phyloP scores from a whole-genome alignment of 2,797 vertebrate genomes.

The Oryzias sinensis region DNA sequence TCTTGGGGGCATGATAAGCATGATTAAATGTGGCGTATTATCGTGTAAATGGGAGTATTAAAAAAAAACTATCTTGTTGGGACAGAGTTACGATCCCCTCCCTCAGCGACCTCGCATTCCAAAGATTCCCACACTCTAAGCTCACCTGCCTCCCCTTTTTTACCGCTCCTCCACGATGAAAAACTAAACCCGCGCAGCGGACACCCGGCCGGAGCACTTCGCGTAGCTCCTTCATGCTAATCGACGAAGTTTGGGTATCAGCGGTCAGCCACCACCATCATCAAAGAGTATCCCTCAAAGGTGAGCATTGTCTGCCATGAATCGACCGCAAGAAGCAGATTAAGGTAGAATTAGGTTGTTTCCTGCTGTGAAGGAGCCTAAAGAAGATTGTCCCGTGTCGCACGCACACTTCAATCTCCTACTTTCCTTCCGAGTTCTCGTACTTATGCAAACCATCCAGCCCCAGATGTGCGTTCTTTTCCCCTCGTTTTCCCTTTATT shows the following conservation, averaged over 20 bases:
- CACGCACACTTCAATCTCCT: conserved; percentile 2
- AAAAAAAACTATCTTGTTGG: conserved; percentile 47
- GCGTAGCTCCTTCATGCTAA: background rate
- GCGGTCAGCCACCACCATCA: conserved; percentile 9
- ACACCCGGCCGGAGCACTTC: background rate
- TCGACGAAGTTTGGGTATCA: conserved; percentile 49
- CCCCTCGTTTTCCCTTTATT: conserved; percentile 14
- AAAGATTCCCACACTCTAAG: conserved; percentile 78
- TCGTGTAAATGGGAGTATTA: conserved; percentile 26
- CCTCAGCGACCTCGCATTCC: conserved; percentile 78
- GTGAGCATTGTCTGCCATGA: conserved; percentile 45
- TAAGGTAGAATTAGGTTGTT: conserved; percentile 43
- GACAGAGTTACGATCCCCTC: conserved; percentile 53
- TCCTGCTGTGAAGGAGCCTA: conserved; percentile 20
- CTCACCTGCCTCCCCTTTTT: conserved; percentile 80
- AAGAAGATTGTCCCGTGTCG: conserved; percentile 23
- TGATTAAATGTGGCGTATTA: conserved; percentile 63
- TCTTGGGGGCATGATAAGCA: conserved; percentile 18
- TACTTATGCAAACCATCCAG: conserved; percentile 15
- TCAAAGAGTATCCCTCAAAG: conserved; percentile 44
- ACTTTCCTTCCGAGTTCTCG: conserved; percentile 46
- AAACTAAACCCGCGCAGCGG: conserved; percentile 13
- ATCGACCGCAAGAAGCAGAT: conserved; percentile 63
- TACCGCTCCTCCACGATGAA: conserved; percentile 11
- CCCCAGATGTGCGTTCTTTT: conserved; percentile 44